phyloP scores from a whole-genome alignment of 2,888 invertebrate species.

The Leucophenga montana region DNA sequence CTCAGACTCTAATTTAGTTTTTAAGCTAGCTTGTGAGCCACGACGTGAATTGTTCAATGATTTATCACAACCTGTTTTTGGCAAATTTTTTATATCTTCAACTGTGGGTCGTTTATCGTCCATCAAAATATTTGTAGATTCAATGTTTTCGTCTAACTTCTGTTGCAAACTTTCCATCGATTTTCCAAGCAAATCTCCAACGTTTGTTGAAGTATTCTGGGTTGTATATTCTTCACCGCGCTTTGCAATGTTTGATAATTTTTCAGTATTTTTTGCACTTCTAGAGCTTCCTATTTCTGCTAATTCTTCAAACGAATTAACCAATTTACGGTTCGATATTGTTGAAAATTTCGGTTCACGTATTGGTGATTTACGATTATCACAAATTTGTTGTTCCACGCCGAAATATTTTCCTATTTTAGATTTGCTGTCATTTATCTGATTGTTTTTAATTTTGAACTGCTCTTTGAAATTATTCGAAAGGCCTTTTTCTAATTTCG shows the following conservation, averaged over 20 bases:
- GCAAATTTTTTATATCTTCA: conserved; percentile 67
- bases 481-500: conserved; percentile 21
- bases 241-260: not conserved
- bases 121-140: not conserved
- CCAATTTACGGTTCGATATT: conserved; percentile 20
- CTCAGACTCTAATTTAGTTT: conserved; percentile 57
- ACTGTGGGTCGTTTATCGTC: conserved; percentile 40
- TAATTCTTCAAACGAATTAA: conserved; percentile 62
- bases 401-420: conserved; percentile 70
- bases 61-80: conserved; percentile 68
- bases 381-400: conserved; percentile 54
- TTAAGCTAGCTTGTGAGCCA: conserved; percentile 60
- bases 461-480: too few species aligned
- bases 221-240: not conserved
- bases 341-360: conserved; percentile 40
- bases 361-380: conserved; percentile 48
- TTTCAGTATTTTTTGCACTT: not conserved
- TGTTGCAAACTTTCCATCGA: too few species aligned
- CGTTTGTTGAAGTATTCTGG: too few species aligned
- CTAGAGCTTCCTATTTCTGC: conserved; percentile 50
- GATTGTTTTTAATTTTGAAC: too few species aligned
- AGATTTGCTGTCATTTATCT: conserved; percentile 46
- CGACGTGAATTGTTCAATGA: conserved; percentile 61
- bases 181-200: too few species aligned
- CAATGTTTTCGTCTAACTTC: too few species aligned